Evolutionary conservation across 2,888 invertebrate genomes (phyloP), one percentile per base, ranked within the genome.

Genomic region (Lepetodrilus schrolli): DNA sequence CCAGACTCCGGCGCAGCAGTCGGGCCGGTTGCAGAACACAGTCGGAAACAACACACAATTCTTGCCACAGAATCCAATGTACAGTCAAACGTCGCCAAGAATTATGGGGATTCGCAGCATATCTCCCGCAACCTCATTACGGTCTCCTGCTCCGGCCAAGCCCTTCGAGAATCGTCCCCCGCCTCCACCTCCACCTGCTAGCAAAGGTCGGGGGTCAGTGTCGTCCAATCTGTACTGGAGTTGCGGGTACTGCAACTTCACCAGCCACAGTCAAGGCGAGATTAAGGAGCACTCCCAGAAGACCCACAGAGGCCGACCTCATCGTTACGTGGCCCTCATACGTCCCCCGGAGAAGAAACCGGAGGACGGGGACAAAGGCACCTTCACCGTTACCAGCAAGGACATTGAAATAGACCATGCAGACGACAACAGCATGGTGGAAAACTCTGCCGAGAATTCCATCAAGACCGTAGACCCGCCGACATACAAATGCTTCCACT

Each of bases 191-290:
- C 38, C 75, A 20, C 21, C 23, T 49, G 75, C 69, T 36, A 7
- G 51, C 2, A 65, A 75, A 3, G 36, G 36, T 1, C 26, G 26
- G 1, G 47, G 23, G 5, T 79, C 80, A 23, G 81, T 80, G 13
- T 80, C 81, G 7, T 81, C 84, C 10, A 82, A 82, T 23, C 74
- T 84, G 13, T 84, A 85, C 70, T 87, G 84, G 86, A 83, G 81
- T 65, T 87, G 87, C 81, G 85, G 84, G 8, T 86, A 86, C 74
- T 87, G 87, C 73, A 74, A 78, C 13, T 86, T 83, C 75, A 82
- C 84, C 26, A 84, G 85, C 20, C 77, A 80, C 8, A 83, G 83
- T 68, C 84, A 86, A 73, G 75, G 81, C 7, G 83, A 83, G 72
- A 79, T 87, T 3, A 86, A 86, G 72, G 78, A 81, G 10, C 87